Conservation (phyloP, 23 tunicate genomes). For the Phallusia fumigata region DNA sequence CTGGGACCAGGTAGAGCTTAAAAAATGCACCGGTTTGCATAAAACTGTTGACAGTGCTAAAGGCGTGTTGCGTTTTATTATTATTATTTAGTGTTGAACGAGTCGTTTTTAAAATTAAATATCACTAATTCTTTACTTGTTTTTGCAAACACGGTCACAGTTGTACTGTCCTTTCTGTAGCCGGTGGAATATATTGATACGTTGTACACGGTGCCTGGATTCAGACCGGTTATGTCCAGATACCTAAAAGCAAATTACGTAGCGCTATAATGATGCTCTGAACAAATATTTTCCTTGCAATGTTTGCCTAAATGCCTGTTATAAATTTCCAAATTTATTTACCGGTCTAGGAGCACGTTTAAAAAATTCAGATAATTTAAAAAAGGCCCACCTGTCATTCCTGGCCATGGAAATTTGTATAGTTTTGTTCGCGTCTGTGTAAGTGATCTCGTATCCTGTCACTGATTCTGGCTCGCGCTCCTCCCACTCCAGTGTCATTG, state of each 20-base stretch:
- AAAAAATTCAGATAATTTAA: too few species aligned
- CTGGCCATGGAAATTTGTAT: slow-evolving; percentile 8
- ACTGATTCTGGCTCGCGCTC: slow-evolving; percentile 42
- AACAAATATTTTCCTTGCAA: too few species aligned
- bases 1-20: slow-evolving; percentile 51
- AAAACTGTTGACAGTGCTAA: not conserved
- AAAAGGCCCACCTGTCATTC: slow-evolving; percentile 27
- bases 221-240: slow-evolving; percentile 26
- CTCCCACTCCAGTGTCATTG: slow-evolving; percentile 51
- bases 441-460: slow-evolving; percentile 51
- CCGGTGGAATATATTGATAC: slow-evolving; percentile 50
- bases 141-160: slow-evolving; percentile 23
- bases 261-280: too few species aligned
- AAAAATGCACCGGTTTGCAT: not conserved
- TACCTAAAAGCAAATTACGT: slow-evolving; percentile 11
- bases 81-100: not conserved
- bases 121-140: slow-evolving; percentile 31
- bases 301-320: too few species aligned
- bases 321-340: too few species aligned
- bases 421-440: not conserved
- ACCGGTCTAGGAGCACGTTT: too few species aligned
- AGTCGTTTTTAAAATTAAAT: not conserved
- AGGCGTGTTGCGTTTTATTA: not conserved
- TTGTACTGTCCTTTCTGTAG: slow-evolving; percentile 47
- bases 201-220: slow-evolving; percentile 44